Evolutionary conservation across 2,113 vertebrate species (phyloP), one percentile per base, ranked within the genome.

Genomic region (Mesitornis unicolor): DNA sequence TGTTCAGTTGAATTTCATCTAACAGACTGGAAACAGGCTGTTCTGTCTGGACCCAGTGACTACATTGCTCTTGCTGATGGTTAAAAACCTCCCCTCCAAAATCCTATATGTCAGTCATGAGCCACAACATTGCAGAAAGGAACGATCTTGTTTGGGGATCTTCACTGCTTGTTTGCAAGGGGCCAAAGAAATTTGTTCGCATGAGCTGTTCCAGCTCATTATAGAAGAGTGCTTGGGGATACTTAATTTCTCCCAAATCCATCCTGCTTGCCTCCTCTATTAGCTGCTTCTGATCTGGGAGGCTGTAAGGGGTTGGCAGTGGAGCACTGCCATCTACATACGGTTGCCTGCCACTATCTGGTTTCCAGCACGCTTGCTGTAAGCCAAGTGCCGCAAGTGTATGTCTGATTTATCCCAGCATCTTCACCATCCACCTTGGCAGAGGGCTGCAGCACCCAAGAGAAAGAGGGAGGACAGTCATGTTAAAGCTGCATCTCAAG

Each of bases 261-360:
- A 47, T 36, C 36, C 51, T 47, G 8, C 53, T 53, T 59, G 14
- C 40, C 60, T 84, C 19, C 36, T 63, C 47, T 70, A 29, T 64
- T 81, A 87, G 75, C 43, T 93, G 68, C 50, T 59, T 65, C 76
- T 51, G 56, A 48, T 42, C 33, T 20, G 10, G 43, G 64, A 96
- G 40, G 63, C 54, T 67, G 36, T 25, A 25, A 28, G 3, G 2
- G 35, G 64, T 80, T 59, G 53, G 78, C 57, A 87, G 88, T 9
- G 35, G 65, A 90, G 85, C 48, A 76, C 87, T 90, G 91, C 88
- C 90, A 95, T 78, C 89, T 96, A 87, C 68, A 54, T 50, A 93
- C 5, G 1, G 73, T 53, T 92, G 79, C 64, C 79, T 81, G 90
- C 81, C 90, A 87, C 68, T 67, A 60, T 50, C 16, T 38, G 21